These are phyloP conservation scores for Synanthedon myopaeformis DNA, from an alignment of 2,888 invertebrate species.

Conservation along the genomic window DNA sequence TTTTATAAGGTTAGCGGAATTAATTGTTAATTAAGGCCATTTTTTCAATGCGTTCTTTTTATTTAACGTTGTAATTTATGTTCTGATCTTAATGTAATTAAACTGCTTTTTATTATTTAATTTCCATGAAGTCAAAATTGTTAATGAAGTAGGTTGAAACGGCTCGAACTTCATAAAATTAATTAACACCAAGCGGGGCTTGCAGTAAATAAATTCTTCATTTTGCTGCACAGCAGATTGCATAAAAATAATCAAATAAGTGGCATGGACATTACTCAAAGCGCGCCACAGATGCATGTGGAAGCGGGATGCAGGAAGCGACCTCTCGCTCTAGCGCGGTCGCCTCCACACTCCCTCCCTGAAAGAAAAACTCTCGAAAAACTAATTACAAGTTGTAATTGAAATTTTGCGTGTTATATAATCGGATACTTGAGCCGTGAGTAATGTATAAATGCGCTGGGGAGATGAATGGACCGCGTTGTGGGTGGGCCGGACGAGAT, in stretches of 20 bases:
- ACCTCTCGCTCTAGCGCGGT: slow-evolving; percentile 32
- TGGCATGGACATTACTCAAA: slow-evolving; percentile 64
- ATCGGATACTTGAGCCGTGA: slow-evolving; percentile 71
- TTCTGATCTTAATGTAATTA: too few relatives aligned
- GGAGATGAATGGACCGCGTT: slow-evolving; percentile 57
- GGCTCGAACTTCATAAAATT: slow-evolving; percentile 28
- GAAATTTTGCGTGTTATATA: slow-evolving; percentile 73
- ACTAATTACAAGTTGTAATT: slow-evolving; percentile 73
- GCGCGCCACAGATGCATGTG: slow-evolving; percentile 39
- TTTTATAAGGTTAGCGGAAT: too few relatives aligned
- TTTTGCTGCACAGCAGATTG: slow-evolving; percentile 64
- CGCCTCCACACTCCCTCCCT: slow-evolving; percentile 53
- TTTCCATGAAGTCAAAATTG: slow-evolving; percentile 3
- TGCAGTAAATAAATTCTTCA: slow-evolving; percentile 58
- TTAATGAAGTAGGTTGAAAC: slow-evolving; percentile 17
- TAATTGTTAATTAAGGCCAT: too few relatives aligned
- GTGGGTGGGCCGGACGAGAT: slow-evolving; percentile 41
- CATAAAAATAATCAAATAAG: slow-evolving; percentile 70
- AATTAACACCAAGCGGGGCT: slow-evolving; percentile 49
- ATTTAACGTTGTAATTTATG: too few relatives aligned
- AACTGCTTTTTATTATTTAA: too few relatives aligned
- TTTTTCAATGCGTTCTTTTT: too few relatives aligned
- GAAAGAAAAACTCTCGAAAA: slow-evolving; percentile 73
- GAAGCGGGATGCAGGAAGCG: slow-evolving; percentile 21
- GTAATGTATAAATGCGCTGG: slow-evolving; percentile 68